These are phyloP conservation scores for Cacatua alba DNA, from an alignment of 2,113 vertebrate species.

Conservation along the genomic window DNA sequence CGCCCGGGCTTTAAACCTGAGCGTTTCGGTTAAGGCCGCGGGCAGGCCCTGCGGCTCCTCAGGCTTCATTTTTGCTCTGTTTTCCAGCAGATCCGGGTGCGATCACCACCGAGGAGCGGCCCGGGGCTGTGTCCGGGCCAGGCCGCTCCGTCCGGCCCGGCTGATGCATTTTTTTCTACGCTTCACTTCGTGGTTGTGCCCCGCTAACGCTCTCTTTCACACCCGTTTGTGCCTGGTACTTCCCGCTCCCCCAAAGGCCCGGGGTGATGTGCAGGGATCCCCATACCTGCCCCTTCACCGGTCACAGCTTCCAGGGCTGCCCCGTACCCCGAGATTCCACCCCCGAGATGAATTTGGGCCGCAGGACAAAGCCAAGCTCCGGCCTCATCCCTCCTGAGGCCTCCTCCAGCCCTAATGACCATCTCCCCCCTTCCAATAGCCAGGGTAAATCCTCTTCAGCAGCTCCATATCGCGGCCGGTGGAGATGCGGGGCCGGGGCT, in stretches of 20 bases:
- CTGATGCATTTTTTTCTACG: not conserved
- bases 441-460: too few species aligned
- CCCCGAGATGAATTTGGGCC: not conserved
- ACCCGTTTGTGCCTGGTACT: not conserved
- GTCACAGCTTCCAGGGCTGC: rapidly evolving
- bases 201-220: not conserved
- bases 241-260: not conserved
- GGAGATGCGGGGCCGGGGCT: too few species aligned
- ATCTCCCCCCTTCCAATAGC: too few species aligned
- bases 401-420: not conserved
- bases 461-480: too few species aligned
- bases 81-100: not conserved
- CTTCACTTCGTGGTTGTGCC: rapidly evolving
- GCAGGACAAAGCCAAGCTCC: not conserved
- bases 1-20: not conserved
- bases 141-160: not conserved
- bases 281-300: not conserved
- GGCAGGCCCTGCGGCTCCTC: not conserved
- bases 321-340: rapidly evolving
- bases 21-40: not conserved
- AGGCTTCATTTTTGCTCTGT: not conserved
- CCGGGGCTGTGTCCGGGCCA: too few species aligned
- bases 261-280: not conserved
- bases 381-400: not conserved
- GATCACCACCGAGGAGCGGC: rapidly evolving